A percentile compares a stretch with the other conserved stretches of the same genome.
Evolutionary conservation across 2,888 invertebrate genomes (phyloP).

Genomic region (Ophioninae sp.): DNA sequence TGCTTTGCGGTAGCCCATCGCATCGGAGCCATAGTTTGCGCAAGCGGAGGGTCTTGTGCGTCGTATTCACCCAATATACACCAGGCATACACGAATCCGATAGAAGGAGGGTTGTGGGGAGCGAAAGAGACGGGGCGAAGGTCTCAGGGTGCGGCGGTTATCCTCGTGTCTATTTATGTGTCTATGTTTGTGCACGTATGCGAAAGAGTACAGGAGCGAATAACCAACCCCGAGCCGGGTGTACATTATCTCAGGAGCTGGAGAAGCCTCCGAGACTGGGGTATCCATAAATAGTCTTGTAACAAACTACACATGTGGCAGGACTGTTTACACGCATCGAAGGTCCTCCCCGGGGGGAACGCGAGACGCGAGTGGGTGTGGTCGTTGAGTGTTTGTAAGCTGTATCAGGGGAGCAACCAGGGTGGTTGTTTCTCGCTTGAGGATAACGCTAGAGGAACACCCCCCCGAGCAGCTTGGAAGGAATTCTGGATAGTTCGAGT

Average conservation of each 20-base stretch:
- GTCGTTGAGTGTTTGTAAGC: conserved; percentile 75
- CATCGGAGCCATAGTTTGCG: conserved; percentile 72
- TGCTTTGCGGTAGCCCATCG: conserved; percentile 79
- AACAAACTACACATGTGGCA: conserved; percentile 60
- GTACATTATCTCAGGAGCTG: conserved; percentile 75
- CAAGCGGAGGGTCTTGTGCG: conserved; percentile 68
- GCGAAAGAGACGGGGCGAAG: conserved; percentile 62
- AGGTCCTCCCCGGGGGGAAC: conserved; percentile 1
- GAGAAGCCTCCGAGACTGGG: conserved; percentile 68
- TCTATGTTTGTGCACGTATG: background rate
- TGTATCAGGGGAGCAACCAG: conserved; percentile 74
- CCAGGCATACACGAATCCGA: conserved; percentile 9
- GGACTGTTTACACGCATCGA: conserved; percentile 7
- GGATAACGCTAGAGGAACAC: background rate
- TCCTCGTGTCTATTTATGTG: conserved; percentile 68
- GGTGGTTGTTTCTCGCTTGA: conserved; percentile 1
- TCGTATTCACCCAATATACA: conserved; percentile 51
- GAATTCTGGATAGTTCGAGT: conserved; percentile 11
- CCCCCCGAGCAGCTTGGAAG: conserved; percentile 35
- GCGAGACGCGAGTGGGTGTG: conserved; percentile 73
- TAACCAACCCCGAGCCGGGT: conserved; percentile 72
- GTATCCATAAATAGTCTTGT: conserved; percentile 68
- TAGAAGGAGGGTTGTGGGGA: conserved; percentile 45
- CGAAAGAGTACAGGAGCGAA: background rate
- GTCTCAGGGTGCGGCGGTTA: conserved; percentile 79